A percentile compares a stretch with the other conserved stretches of the same genome.
These are phyloP conservation scores for Echinarachnius parma DNA, from an alignment of 53 echinoderm and acorn worm genomes.

Conservation along the genomic window DNA sequence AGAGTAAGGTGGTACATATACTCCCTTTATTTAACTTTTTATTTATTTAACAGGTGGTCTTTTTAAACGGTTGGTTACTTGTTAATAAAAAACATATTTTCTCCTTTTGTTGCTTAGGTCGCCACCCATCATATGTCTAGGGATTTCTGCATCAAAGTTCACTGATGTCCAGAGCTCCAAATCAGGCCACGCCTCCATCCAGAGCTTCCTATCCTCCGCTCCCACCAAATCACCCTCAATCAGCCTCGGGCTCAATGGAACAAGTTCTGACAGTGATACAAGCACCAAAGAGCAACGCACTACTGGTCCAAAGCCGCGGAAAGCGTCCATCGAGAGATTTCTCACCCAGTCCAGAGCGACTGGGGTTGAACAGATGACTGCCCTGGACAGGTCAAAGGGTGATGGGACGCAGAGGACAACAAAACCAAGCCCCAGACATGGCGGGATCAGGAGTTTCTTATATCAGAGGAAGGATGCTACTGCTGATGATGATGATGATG, in stretches of 20 bases:
- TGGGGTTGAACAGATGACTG: not conserved
- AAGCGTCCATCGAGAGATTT: conserved; percentile 20
- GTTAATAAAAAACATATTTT: too few species aligned
- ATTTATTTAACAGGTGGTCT: too few species aligned
- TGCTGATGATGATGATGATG: too few species aligned
- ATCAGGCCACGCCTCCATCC: conserved; percentile 57
- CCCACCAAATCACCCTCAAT: conserved; percentile 19
- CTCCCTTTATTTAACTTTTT: too few species aligned
- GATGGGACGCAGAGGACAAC: not conserved
- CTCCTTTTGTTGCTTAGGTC: conserved; percentile 57
- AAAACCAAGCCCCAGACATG: conserved; percentile 8
- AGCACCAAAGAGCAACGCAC: conserved; percentile 14
- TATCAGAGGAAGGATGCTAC: conserved; percentile 12
- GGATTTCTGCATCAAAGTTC: conserved; percentile 85
- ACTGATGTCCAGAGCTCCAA: conserved; percentile 44
- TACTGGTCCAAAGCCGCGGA: conserved; percentile 13
- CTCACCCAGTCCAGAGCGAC: conserved; percentile 17
- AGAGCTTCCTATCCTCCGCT: conserved; percentile 60
- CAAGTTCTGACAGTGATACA: not conserved
- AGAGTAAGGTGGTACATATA: too few species aligned
- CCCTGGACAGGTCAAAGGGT: not conserved
- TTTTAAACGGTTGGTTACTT: too few species aligned
- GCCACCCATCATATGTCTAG: conserved; percentile 66
- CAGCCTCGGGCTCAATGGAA: not conserved
- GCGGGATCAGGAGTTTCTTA: conserved; percentile 54